Percentiles rank a stretch among this genome's conserved stretches.
These are phyloP conservation scores for Anguilla obscura DNA, from an alignment of 2,797 vertebrate genomes.

Conservation along the genomic window DNA sequence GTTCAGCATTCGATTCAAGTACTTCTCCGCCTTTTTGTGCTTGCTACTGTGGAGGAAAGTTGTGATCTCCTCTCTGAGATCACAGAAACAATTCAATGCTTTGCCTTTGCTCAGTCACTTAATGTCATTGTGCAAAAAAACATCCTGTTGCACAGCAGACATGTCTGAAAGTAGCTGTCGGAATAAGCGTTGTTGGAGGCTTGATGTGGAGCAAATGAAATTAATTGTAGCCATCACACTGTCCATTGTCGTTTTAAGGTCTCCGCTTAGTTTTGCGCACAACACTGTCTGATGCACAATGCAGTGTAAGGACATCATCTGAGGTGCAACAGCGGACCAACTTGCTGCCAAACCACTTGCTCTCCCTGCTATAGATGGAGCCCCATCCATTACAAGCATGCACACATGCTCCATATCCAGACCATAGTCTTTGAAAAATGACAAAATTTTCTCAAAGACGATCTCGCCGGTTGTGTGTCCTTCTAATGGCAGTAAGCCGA, in stretches of 20 bases:
- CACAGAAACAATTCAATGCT: neutral
- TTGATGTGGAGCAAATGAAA: neutral
- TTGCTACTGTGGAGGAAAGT: too few species aligned
- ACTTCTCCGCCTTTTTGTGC: too few species aligned
- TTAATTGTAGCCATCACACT: neutral
- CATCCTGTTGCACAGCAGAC: neutral
- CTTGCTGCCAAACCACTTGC: neutral
- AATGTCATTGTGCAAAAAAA: constrained; percentile 8
- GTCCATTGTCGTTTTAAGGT: constrained; percentile 2
- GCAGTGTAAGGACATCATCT: neutral
- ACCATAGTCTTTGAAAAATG: neutral
- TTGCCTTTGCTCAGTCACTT: neutral
- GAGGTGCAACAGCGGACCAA: neutral
- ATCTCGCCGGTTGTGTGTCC: too few species aligned
- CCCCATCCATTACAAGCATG: neutral
- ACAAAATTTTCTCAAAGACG: too few species aligned
- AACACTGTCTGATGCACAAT: neutral
- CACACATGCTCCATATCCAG: neutral
- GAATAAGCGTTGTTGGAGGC: neutral
- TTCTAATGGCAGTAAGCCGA: neutral
- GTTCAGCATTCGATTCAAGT: too few species aligned
- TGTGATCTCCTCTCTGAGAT: neutral
- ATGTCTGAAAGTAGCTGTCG: neutral
- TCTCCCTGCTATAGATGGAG: neutral
- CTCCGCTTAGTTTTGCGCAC: neutral